Conservation (phyloP, 2,797 vertebrate genomes). For the Gallirallus australis region DNA sequence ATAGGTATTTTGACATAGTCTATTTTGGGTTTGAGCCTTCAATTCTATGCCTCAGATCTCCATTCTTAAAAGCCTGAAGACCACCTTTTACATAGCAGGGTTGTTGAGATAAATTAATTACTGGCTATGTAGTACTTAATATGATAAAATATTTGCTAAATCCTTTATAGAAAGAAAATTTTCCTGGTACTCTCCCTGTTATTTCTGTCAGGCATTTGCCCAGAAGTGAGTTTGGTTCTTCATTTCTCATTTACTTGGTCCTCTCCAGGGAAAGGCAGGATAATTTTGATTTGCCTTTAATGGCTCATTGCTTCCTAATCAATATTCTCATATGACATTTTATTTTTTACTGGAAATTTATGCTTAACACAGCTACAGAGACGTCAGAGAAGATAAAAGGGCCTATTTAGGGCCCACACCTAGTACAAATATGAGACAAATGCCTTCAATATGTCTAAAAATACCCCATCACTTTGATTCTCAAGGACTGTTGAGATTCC, state of each 20-base stretch:
- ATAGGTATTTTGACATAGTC: background rate
- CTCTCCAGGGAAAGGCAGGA: background rate
- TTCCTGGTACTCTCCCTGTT: background rate
- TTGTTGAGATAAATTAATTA: background rate
- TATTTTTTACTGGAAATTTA: background rate
- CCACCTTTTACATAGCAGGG: background rate
- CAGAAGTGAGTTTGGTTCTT: background rate
- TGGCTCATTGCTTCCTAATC: background rate
- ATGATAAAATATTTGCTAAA: background rate
- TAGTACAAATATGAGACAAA: background rate
- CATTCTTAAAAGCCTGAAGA: background rate
- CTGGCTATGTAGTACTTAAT: background rate
- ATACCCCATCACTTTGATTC: background rate
- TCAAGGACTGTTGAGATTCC: background rate
- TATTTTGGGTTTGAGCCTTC: background rate
- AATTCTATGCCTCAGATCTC: background rate
- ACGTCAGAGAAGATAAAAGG: background rate
- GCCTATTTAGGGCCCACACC: rapidly evolving
- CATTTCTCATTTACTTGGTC: background rate
- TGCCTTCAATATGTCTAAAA: background rate
- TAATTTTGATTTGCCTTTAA: background rate
- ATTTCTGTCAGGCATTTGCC: background rate
- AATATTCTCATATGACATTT: background rate
- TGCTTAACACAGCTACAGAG: background rate
- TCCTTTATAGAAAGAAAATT: background rate